phyloP scores from a whole-genome alignment of 2,797 vertebrate genomes.

The Sitta carolinensis region DNA sequence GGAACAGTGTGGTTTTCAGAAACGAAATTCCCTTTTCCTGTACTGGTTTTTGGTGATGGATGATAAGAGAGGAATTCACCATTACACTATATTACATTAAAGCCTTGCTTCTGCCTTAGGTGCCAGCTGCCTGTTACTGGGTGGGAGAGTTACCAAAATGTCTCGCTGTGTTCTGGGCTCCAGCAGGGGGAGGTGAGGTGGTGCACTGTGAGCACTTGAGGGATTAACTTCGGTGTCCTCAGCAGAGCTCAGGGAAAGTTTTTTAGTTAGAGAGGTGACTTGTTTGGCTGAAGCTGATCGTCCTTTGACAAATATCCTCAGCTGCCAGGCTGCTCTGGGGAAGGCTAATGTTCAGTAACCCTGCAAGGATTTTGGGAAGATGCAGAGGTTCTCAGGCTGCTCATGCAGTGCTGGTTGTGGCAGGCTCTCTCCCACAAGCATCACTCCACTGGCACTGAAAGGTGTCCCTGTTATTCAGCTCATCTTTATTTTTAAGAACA shows the following conservation, averaged over 20 bases:
- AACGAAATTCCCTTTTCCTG: neutral
- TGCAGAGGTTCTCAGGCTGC: neutral
- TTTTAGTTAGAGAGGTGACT: neutral
- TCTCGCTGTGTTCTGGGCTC: fast-evolving
- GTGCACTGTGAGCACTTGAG: fast-evolving
- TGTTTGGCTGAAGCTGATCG: neutral
- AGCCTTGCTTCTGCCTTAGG: neutral
- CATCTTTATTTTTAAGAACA: neutral
- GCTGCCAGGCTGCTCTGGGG: neutral
- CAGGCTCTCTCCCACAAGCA: neutral
- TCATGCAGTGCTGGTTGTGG: neutral
- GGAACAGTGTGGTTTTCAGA: neutral
- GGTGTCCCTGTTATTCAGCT: neutral
- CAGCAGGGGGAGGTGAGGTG: neutral
- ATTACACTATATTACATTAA: neutral
- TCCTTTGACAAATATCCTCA: neutral
- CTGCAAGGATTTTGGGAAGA: neutral
- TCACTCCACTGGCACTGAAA: neutral
- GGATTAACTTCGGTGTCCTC: fast-evolving
- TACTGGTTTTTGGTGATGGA: neutral
- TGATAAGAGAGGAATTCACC: neutral
- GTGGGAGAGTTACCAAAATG: neutral
- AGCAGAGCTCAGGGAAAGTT: neutral
- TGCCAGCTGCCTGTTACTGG: neutral
- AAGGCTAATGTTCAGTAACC: neutral